Evolutionary conservation across 2,113 vertebrate species (phyloP).

Genomic region (Eublepharis macularius): DNA sequence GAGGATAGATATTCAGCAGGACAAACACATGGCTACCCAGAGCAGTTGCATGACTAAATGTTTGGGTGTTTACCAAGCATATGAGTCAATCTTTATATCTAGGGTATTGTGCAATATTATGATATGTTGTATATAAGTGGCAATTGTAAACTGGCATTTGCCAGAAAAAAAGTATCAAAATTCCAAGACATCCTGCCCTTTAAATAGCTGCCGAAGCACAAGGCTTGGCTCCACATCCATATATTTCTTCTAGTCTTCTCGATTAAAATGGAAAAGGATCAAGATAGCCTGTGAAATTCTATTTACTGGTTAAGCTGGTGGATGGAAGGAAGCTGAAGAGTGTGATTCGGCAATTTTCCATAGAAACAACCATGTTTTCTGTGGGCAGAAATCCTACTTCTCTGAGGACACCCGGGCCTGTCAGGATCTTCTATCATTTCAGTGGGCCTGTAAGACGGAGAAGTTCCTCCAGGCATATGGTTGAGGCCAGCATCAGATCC

Average conservation of each 20-base stretch:
- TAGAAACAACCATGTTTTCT: background rate
- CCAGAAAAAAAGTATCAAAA: slow-evolving; percentile 16
- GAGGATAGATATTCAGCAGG: slow-evolving; percentile 7
- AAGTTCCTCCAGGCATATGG: too few species aligned
- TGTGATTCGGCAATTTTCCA: background rate
- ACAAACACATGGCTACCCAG: background rate
- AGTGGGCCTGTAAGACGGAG: too few species aligned
- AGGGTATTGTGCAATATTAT: background rate
- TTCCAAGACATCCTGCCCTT: slow-evolving; percentile 9
- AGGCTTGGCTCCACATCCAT: slow-evolving; percentile 24
- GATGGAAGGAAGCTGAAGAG: background rate
- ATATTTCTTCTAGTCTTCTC: slow-evolving; percentile 53
- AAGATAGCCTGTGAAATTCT: slow-evolving; percentile 41
- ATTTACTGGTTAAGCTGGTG: slow-evolving; percentile 52
- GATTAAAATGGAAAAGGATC: slow-evolving; percentile 39
- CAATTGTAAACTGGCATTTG: slow-evolving; percentile 1
- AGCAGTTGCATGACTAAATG: background rate
- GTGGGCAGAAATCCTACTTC: too few species aligned
- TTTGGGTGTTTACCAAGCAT: background rate
- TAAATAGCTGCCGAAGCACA: slow-evolving; percentile 28
- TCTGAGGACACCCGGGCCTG: too few species aligned
- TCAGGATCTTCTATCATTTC: too few species aligned
- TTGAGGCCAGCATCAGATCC: too few species aligned
- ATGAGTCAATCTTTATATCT: slow-evolving; percentile 1
- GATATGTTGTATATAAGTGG: background rate